Percentiles rank a stretch among this genome's conserved stretches.
phyloP scores from a whole-genome alignment of 2,113 vertebrate genomes.

The Datnioides undecimradiatus region DNA sequence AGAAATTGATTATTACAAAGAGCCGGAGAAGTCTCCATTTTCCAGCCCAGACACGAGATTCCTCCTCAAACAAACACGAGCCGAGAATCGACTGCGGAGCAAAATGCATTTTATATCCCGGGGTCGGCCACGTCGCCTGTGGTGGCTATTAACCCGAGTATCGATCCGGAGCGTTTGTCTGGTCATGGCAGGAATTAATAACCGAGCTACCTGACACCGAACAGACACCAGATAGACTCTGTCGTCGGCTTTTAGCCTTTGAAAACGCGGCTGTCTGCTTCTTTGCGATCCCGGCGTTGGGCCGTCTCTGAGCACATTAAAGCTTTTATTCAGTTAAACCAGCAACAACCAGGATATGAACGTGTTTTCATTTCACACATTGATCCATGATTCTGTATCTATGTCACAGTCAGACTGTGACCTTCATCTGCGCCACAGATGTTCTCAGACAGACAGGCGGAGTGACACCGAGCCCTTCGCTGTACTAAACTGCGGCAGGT shows the following conservation, averaged over 20 bases:
- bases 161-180: constrained; percentile 41
- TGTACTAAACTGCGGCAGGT: no score
- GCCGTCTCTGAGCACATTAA: no score
- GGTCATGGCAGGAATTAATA: constrained; percentile 31
- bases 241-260: constrained; percentile 4
- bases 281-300: not conserved
- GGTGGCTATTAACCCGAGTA: constrained; percentile 45
- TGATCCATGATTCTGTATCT: no score
- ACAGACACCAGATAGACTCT: constrained; percentile 5
- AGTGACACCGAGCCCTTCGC: no score
- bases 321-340: not conserved
- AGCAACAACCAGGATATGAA: no score
- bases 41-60: not conserved
- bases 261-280: not conserved
- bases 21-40: not conserved
- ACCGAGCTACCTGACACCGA: constrained; percentile 1
- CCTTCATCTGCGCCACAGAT: no score
- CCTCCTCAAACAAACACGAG: constrained; percentile 26
- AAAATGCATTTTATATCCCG: constrained; percentile 22
- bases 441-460: no score
- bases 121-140: not conserved
- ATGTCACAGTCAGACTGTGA: no score
- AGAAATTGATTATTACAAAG: not conserved
- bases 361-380: no score
- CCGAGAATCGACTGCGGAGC: constrained; percentile 27